Base-by-base conservation (phyloP, 2,797 vertebrate genomes). In the Rhinatrema bivittatum region DNA sequence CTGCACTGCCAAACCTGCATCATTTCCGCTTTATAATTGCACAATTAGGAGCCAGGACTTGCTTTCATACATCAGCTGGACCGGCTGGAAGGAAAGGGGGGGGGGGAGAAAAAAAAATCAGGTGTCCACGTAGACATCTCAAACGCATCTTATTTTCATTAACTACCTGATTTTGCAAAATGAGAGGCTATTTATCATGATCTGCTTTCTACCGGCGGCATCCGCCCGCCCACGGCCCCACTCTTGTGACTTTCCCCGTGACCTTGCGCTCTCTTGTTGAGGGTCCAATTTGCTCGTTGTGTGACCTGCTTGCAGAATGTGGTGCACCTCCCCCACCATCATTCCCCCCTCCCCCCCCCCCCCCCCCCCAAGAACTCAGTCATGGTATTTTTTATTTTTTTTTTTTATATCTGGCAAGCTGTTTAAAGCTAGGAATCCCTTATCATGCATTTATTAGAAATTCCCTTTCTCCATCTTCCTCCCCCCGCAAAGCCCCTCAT, bases 21-120 rank as follows among this genome's bases (percentile, higher is more conserved):
- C 60, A 87, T 88, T 91, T 95, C 89, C 86, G 86, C 87, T 91
- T 92, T 89, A 89, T 97, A 96, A 98, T 94, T 93, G 90, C 87
- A 76, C 91, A 98, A 94, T 97, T 97, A 96, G 91, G 92, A n/a
- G 85, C 81, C 87, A 87, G 81, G 65, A 82, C 82, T 85, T 84
- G 81, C 89, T 91, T 94, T 89, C 88, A 92, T 94, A 93, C 78
- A 93, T 94, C 92, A 94, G 88, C 84, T 83, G 83, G 87, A 83
- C 80, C 75, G 75, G 81, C 70, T 58, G 63, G 69, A 79, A 55
- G 44, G 65, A 36, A 39, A 36, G n/a, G n/a, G n/a, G n/a, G n/a
- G n/a, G n/a, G n/a, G n/a, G n/a, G n/a, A n/a, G 20, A 18, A n/a
- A 12, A 42, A 60, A 62, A 71, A 73, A 69, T 81, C 74, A 84